phyloP scores from a whole-genome alignment of 2,113 vertebrate genomes.

The Zonotrichia leucophrys region DNA sequence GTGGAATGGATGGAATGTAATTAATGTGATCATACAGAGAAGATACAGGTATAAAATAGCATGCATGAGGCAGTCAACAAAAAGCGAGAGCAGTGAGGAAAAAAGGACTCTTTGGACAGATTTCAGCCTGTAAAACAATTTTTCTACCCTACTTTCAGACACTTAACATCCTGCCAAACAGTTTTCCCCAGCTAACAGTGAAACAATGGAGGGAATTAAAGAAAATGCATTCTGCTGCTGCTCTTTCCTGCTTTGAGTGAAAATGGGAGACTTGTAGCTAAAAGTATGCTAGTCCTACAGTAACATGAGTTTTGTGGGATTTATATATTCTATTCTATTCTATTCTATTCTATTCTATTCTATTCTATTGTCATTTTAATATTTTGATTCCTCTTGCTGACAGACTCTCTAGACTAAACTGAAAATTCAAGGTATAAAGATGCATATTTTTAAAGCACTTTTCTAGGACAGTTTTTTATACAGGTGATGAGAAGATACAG shows the following conservation, averaged over 20 bases:
- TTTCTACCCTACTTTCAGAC: not conserved
- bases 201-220: slow-evolving; percentile 46
- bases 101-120: not conserved
- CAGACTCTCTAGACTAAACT: not conserved
- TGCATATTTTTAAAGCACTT: not conserved
- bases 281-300: not conserved
- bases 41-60: slow-evolving; percentile 71
- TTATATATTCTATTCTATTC: not conserved
- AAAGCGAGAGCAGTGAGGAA: slow-evolving; percentile 4
- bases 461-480: not conserved
- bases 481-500: not conserved
- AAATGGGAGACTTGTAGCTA: not conserved
- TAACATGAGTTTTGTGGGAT: not conserved
- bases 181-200: not conserved
- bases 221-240: not conserved
- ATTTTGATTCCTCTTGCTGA: not conserved
- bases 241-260: not conserved
- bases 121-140: slow-evolving; percentile 4
- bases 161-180: not conserved
- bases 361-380: not conserved
- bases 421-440: not conserved
- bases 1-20: slow-evolving; percentile 81
- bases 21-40: slow-evolving; percentile 78
- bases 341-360: not conserved
- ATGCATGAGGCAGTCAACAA: slow-evolving; percentile 57